Evolutionary conservation across 2,797 vertebrate genomes (phyloP), one percentile per base, ranked within the genome.

Genomic region (Trachops cirrhosus): DNA sequence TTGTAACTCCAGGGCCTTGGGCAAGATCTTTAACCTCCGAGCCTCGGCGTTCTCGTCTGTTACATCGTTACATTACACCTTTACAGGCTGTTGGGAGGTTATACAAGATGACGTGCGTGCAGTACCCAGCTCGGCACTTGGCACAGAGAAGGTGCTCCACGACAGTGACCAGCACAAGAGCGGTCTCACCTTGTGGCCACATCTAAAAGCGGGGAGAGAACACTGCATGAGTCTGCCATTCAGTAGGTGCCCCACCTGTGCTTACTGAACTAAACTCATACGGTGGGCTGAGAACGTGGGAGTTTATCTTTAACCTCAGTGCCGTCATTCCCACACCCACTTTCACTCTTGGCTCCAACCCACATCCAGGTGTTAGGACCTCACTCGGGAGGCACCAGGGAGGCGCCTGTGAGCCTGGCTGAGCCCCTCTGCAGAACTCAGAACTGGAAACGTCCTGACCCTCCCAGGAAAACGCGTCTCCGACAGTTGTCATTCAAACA

Each of bases 291-390:
- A 89, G 62, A 73, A 39, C 2, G 18, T 2, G 34, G 52, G 41
- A 15, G 34, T 75, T 62, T 46, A 22, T 41, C 92, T 44, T 39
- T 37, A 46, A 80, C n/a, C 22, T 14, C 67, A 48, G 62, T 48
- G 52, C 34, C 16, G 11, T 44, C 26, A 44, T 68, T 44, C 50
- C 48, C 80, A 77, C 29, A 41, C 39, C 44, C 90, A 80, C 82
- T 67, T 9, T 21, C 46, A 15, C 54, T 41, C 79, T 80, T 15
- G 22, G 21, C 52, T 95, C 86, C 52, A 71, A 5, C 41, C 73
- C 62, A 50, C 37, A 79, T 32, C 44, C 91, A 95, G 91, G 91
- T 68, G 82, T 94, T 34, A 86, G 75, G 80, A 32, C 52, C 73
- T 95, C 59, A 16, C 57, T 44, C 2, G 9, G 48, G 64, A 80